Evolutionary conservation across 2,797 vertebrate species (phyloP).

Genomic region (Brotula barbata): DNA sequence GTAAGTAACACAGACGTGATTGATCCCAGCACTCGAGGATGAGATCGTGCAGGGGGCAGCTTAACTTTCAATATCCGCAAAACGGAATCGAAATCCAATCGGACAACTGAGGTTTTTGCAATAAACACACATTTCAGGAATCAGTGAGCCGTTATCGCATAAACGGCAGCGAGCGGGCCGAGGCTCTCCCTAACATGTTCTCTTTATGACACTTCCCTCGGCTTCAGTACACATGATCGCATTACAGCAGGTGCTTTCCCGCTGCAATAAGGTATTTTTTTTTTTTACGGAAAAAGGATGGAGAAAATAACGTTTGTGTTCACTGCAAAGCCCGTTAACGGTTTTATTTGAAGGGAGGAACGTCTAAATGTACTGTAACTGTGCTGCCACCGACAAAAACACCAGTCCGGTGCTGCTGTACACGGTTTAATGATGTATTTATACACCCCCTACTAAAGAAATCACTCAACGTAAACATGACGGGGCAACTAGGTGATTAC

Average conservation of each 20-base stretch:
- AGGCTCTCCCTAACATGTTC: slow-evolving; percentile 20
- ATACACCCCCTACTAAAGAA: no score
- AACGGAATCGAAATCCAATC: slow-evolving; percentile 11
- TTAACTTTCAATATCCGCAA: slow-evolving; percentile 5
- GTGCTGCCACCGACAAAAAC: no score
- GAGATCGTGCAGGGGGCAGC: slow-evolving; percentile 20
- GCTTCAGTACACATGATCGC: slow-evolving; percentile 7
- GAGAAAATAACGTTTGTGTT: slow-evolving; percentile 15
- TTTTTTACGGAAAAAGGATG: not conserved
- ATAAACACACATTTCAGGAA: not conserved
- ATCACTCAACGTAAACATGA: no score
- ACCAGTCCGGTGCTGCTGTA: no score
- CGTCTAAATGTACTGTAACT: no score
- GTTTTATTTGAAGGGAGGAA: not conserved
- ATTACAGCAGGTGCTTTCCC: slow-evolving; percentile 20
- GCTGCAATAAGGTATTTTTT: not conserved
- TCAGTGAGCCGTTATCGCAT: not conserved
- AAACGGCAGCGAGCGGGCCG: not conserved
- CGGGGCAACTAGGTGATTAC: no score
- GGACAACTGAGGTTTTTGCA: slow-evolving; percentile 25
- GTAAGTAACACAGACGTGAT: slow-evolving; percentile 9
- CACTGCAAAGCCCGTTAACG: not conserved
- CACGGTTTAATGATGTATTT: no score
- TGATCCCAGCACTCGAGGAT: slow-evolving; percentile 7
- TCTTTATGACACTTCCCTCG: slow-evolving; percentile 44